These are phyloP conservation scores for Bujurquina vittata DNA, from an alignment of 2,113 vertebrate genomes.

Conservation along the genomic window DNA sequence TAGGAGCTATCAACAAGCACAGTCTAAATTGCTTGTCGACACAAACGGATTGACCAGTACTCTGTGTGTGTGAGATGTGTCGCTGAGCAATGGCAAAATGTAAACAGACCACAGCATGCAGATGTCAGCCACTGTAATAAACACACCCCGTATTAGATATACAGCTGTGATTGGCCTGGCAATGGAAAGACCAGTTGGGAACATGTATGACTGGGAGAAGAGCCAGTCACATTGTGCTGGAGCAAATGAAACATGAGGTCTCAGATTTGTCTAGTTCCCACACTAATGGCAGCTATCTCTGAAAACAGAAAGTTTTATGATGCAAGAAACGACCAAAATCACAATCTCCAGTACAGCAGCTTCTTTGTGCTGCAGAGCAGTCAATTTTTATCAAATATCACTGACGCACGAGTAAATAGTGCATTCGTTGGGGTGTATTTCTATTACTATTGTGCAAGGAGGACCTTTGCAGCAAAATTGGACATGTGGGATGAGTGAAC, in stretches of 20 bases:
- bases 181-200: not conserved
- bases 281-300: not conserved
- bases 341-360: not conserved
- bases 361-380: not conserved
- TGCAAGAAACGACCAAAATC: not conserved
- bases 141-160: not conserved
- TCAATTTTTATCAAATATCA: not conserved
- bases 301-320: not conserved
- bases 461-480: not conserved
- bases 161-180: not conserved
- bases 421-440: not conserved
- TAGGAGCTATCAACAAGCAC: no score
- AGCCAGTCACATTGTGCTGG: not conserved
- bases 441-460: not conserved
- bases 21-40: not conserved
- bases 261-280: not conserved
- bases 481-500: not conserved
- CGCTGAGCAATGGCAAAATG: not conserved
- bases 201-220: not conserved
- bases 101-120: not conserved
- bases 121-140: not conserved
- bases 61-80: not conserved
- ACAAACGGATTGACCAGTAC: not conserved
- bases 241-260: constrained; percentile 2
- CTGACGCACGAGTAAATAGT: not conserved